Evolutionary conservation across 23 tunicate species (phyloP).

Genomic region (Clavelina lepadiformis): DNA sequence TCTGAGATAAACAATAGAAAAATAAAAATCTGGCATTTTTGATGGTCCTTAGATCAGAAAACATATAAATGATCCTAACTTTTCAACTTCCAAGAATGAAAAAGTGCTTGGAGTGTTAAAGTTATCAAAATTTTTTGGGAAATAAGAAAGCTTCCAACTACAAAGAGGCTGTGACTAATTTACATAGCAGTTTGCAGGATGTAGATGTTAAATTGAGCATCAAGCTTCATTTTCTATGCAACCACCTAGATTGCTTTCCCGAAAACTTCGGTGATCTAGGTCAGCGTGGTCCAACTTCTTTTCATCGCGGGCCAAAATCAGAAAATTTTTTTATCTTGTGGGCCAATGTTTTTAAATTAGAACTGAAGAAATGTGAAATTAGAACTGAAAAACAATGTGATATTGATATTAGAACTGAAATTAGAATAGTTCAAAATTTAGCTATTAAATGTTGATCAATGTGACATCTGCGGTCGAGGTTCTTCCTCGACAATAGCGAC

Average conservation of each 20-base stretch:
- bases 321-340: no score
- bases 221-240: no score
- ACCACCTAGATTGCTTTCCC: conserved; percentile 1
- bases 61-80: conserved; percentile 7
- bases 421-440: no score
- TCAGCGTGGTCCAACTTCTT: no score
- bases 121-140: conserved; percentile 18
- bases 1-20: conserved; percentile 17
- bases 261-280: conserved; percentile 10
- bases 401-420: no score
- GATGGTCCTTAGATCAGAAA: conserved; percentile 12
- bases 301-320: no score
- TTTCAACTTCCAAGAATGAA: conserved; percentile 10
- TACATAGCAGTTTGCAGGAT: conserved; percentile 12
- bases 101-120: conserved; percentile 21
- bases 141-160: conserved; percentile 14
- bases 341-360: no score
- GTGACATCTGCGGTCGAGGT: no score
- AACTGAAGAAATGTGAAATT: no score
- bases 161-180: conserved; percentile 7
- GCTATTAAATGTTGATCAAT: no score
- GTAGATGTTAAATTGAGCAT: conserved; percentile 1
- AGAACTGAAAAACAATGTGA: no score
- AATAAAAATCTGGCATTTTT: conserved; percentile 18
- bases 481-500: no score